A percentile compares a stretch with the other conserved stretches of the same genome.
These are phyloP conservation scores for Folsomia manolachei DNA, from an alignment of 2,888 invertebrate species.

Conservation along the genomic window DNA sequence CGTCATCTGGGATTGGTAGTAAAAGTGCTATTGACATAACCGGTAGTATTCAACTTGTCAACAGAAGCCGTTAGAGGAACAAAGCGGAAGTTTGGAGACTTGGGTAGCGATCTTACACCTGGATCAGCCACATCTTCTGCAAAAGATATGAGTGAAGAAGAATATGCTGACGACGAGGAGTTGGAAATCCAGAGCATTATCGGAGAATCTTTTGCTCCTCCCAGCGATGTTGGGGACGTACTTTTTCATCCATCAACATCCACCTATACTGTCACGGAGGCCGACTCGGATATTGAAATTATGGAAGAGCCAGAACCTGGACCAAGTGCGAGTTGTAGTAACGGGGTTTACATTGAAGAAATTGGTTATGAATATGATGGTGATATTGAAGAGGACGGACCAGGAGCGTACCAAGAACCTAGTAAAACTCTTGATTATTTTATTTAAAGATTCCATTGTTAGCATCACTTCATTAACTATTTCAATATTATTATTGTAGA, in stretches of 20 bases:
- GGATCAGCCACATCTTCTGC: conserved; percentile 16
- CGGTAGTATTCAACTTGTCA: no score
- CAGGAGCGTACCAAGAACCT: conserved; percentile 14
- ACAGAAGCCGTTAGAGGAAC: no score
- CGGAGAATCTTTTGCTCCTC: background rate
- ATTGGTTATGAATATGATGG: conserved; percentile 30
- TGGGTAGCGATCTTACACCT: background rate
- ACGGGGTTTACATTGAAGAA: conserved; percentile 43
- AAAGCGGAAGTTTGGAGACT: conserved; percentile 14
- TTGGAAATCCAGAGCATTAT: background rate
- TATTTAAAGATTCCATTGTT: conserved; percentile 5
- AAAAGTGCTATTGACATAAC: background rate
- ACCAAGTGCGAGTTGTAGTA: background rate
- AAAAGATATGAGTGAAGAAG: conserved; percentile 18
- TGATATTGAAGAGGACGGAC: conserved; percentile 11
- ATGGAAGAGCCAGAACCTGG: conserved; percentile 36
- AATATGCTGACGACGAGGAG: conserved; percentile 12
- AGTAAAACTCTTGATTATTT: conserved; percentile 11
- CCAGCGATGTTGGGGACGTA: background rate
- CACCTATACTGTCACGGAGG: conserved; percentile 38
- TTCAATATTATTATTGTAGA: conserved; percentile 22
- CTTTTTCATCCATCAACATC: background rate
- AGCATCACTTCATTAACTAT: background rate
- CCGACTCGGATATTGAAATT: conserved; percentile 46
- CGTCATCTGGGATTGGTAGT: background rate